A percentile compares a stretch with the other conserved stretches of the same genome.
These are phyloP conservation scores for Parapristionchus giblindavisi DNA, from an alignment of 2,888 invertebrate genomes.

Conservation along the genomic window DNA sequence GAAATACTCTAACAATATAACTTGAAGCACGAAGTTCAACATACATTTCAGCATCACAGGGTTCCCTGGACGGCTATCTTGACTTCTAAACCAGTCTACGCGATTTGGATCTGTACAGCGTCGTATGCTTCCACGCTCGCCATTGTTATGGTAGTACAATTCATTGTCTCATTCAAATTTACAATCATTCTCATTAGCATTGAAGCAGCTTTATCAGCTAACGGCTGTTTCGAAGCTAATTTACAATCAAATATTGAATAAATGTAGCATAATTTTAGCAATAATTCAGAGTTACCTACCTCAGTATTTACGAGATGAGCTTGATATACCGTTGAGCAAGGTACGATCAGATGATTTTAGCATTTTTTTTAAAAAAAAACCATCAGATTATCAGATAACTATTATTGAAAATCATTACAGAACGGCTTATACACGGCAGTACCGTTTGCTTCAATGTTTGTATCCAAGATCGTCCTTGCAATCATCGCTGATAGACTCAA, in stretches of 20 bases:
- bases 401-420: too few relatives aligned
- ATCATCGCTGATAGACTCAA: constrained; percentile 48
- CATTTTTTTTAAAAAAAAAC: too few relatives aligned
- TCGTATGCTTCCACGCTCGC: constrained; percentile 29
- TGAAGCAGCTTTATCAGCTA: too few relatives aligned
- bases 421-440: constrained; percentile 53
- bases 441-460: constrained; percentile 50
- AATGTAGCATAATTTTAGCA: background rate
- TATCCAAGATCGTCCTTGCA: constrained; percentile 48
- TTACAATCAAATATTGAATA: too few relatives aligned
- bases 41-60: too few relatives aligned
- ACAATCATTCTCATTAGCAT: too few relatives aligned
- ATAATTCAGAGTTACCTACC: constrained; percentile 43
- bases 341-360: too few relatives aligned
- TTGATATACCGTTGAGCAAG: constrained; percentile 37
- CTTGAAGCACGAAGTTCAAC: too few relatives aligned
- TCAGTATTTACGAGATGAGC: constrained; percentile 45
- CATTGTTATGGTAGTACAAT: constrained; percentile 32
- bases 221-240: too few relatives aligned
- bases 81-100: constrained; percentile 27
- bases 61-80: constrained; percentile 38
- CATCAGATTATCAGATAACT: too few relatives aligned
- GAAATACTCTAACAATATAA: too few relatives aligned
- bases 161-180: too few relatives aligned
- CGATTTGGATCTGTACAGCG: constrained; percentile 13